Evolutionary conservation across 2,888 invertebrate species (phyloP), one percentile per base, ranked within the genome.

Genomic region (Meiosimyza decipiens): DNA sequence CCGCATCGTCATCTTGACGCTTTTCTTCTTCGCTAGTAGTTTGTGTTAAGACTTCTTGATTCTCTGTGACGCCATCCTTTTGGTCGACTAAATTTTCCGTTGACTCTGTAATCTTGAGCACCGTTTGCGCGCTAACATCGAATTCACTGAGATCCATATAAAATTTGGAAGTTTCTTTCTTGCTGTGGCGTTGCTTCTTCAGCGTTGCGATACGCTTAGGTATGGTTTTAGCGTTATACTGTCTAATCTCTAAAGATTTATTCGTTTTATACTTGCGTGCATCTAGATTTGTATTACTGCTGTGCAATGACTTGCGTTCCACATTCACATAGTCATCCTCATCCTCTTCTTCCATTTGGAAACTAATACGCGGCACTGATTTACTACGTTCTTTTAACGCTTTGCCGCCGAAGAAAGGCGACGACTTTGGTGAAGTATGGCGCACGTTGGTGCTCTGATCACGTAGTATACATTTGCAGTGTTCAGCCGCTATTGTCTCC

Each of bases 161-260:
- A 83, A 93, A 93, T 77, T 90, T 92, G 1, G 92, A 90, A 1
- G 90, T 90, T 50, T 90, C 90, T 51, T 90, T 88, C 80, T 90
- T 90, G 66, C 89, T 90, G 57, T 90, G 90, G 79, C 91, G 90
- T 77, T 90, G 91, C 81, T 92, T 92, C 81, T 92, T 92, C 65
- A 92, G 84, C 82, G 91, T 92, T n/a, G 91, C 90, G 79, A 92
- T 92, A 83, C 92, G 90, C 86, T 92, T 92, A 82, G 91, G 92
- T 84, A 92, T 88, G 15, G 91, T 91, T 88, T 92, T 92, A 59
- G 90, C 89, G 77, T 90, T 92, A 80, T 91, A 92, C 87, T 90
- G 89, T 82, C 89, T 90, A 57, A 90, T 88, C 84, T 90, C 90
- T 77, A 89, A 77, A 52, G 80, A 82, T 73, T 88, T 88, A 22